These are phyloP conservation scores for Drosophila emarginata DNA, from an alignment of 2,888 invertebrate genomes.

Conservation along the genomic window DNA sequence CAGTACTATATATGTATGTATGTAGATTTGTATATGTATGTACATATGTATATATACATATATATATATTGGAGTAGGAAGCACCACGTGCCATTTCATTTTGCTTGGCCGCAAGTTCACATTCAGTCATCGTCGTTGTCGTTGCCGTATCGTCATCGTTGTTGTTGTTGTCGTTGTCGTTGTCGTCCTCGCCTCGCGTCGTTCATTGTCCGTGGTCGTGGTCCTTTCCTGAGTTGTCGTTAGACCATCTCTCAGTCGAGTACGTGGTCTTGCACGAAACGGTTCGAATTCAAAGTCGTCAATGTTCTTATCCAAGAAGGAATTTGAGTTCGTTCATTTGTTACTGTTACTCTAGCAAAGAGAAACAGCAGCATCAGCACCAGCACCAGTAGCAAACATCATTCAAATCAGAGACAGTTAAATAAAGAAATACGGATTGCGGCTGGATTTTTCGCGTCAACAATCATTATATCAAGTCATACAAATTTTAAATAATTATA, in stretches of 20 bases:
- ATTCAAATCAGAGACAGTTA: not conserved
- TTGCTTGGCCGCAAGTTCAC: conserved; percentile 7
- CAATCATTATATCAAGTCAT: not conserved
- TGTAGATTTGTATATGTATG: not conserved
- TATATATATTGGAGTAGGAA: not conserved
- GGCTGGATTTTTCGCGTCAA: not conserved
- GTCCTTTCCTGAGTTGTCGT: conserved; percentile 10
- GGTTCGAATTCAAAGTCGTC: conserved; percentile 38
- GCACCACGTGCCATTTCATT: conserved; percentile 12
- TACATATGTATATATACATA: not conserved
- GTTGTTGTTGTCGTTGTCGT: not conserved
- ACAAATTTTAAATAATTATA: not conserved
- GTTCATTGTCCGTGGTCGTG: conserved; percentile 19
- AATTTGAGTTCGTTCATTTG: not conserved
- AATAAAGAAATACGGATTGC: not conserved
- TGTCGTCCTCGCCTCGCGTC: conserved; percentile 6
- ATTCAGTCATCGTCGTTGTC: conserved; percentile 10
- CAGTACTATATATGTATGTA: conserved; percentile 9
- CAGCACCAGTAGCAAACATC: not conserved
- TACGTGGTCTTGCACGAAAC: conserved; percentile 65
- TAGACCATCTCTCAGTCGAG: conserved; percentile 55
- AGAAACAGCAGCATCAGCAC: conserved; percentile 1
- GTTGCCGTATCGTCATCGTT: not conserved
- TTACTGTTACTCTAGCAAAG: not conserved
- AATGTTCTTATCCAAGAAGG: not conserved